Conservation (phyloP, 2,888 invertebrate species). For the Melinopterus prodromus region DNA sequence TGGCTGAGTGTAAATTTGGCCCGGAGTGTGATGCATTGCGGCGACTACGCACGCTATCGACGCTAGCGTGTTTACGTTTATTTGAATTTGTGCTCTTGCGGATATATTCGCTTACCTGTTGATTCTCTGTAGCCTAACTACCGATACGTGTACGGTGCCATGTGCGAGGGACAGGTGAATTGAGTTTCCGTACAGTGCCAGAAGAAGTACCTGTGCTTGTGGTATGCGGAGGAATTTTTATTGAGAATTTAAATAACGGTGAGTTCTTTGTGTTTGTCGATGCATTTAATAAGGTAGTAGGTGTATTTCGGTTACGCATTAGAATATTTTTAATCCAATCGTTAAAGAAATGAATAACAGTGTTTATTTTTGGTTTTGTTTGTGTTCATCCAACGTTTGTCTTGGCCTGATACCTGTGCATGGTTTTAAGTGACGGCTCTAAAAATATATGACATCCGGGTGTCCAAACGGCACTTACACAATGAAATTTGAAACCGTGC, state of each 20-base stretch:
- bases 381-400: not conserved
- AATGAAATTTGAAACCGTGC: not conserved
- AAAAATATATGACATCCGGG: slow-evolving; percentile 4
- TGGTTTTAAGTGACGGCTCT: not conserved
- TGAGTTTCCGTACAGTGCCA: not conserved
- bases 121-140: not conserved
- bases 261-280: not conserved
- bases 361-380: too few species aligned
- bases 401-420: not conserved
- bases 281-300: too few species aligned
- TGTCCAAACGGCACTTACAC: not conserved
- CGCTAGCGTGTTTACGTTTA: not conserved
- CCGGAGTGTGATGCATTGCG: not conserved
- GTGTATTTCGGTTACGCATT: too few species aligned
- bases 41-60: slow-evolving; percentile 7
- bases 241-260: not conserved
- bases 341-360: too few species aligned
- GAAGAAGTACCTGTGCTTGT: not conserved
- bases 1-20: not conserved
- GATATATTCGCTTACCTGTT: not conserved
- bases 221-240: not conserved
- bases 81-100: not conserved
- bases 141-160: not conserved
- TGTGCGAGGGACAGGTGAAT: not conserved
- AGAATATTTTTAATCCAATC: too few species aligned